A percentile compares a stretch with the other conserved stretches of the same genome.
Conservation (phyloP, 92 coral and sea anemone genomes). For the Paragorgia papillata region DNA sequence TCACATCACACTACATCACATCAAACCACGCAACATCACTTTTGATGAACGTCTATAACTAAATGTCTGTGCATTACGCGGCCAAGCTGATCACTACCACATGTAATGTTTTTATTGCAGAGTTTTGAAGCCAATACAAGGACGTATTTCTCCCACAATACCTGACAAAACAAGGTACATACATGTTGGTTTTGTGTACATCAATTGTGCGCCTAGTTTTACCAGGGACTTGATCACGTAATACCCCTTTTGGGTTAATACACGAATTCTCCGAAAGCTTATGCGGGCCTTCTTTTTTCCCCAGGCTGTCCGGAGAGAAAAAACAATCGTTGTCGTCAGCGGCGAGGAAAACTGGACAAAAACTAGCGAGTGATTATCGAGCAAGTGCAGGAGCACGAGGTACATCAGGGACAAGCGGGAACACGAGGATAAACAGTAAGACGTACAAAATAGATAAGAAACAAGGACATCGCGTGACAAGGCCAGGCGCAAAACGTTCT, state of each 20-base stretch:
- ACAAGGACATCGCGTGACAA: conserved; percentile 1
- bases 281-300: no score
- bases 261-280: no score
- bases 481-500: conserved; percentile 31
- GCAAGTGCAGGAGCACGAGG: conserved; percentile 4
- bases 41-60: no score
- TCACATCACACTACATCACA: no score
- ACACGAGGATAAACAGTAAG: conserved; percentile 21
- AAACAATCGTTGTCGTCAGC: conserved; percentile 6
- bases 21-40: no score
- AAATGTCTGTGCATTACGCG: no score
- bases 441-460: conserved; percentile 19
- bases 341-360: conserved; percentile 9
- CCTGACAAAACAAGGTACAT: conserved; percentile 69
- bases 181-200: not conserved
- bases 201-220: not conserved
- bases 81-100: no score
- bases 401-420: conserved; percentile 4
- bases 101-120: conserved; percentile 54
- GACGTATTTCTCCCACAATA: conserved; percentile 84
- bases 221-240: no score
- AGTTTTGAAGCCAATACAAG: conserved; percentile 89
- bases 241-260: no score
- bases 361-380: conserved; percentile 5
- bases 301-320: conserved; percentile 12